These are phyloP conservation scores for Rhagophthalmus giganteus DNA, from an alignment of 2,888 invertebrate species.

Conservation along the genomic window DNA sequence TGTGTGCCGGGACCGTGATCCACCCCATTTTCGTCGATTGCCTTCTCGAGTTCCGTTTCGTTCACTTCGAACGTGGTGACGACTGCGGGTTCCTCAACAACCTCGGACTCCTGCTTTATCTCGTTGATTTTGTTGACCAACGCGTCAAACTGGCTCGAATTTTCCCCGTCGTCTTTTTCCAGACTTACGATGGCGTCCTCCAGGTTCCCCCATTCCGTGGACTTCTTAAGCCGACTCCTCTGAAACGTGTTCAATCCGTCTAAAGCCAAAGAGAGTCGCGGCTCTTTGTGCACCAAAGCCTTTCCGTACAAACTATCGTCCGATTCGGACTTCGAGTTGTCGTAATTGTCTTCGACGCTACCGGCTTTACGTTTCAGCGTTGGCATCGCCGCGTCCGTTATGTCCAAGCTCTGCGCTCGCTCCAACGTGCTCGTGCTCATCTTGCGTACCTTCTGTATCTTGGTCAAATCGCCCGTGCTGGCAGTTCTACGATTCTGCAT, in stretches of 20 bases:
- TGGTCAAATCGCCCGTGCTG: conserved; percentile 77
- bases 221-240: conserved; percentile 70
- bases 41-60: neutral
- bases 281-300: conserved; percentile 61
- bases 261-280: conserved; percentile 62
- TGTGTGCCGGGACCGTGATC: too few species aligned
- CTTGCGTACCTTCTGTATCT: conserved; percentile 61
- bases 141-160: conserved; percentile 48
- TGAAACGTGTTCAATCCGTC: conserved; percentile 72
- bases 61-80: neutral
- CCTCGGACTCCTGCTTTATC: conserved; percentile 42
- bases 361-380: conserved; percentile 63
- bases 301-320: conserved; percentile 54
- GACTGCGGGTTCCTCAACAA: neutral
- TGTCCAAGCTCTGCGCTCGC: conserved; percentile 79
- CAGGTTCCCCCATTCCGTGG: conserved; percentile 74
- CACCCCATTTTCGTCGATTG: neutral
- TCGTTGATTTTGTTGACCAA: conserved; percentile 51
- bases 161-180: conserved; percentile 38
- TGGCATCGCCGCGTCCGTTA: conserved; percentile 60
- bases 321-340: conserved; percentile 43
- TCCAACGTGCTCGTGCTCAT: conserved; percentile 64
- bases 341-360: conserved; percentile 54
- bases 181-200: conserved; percentile 72
- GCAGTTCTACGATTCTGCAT: conserved; percentile 73